A percentile compares a stretch with the other conserved stretches of the same genome.
These are phyloP conservation scores for Leptonema lineaticorne DNA, from an alignment of 1,140 invertebrate species.

Conservation along the genomic window DNA sequence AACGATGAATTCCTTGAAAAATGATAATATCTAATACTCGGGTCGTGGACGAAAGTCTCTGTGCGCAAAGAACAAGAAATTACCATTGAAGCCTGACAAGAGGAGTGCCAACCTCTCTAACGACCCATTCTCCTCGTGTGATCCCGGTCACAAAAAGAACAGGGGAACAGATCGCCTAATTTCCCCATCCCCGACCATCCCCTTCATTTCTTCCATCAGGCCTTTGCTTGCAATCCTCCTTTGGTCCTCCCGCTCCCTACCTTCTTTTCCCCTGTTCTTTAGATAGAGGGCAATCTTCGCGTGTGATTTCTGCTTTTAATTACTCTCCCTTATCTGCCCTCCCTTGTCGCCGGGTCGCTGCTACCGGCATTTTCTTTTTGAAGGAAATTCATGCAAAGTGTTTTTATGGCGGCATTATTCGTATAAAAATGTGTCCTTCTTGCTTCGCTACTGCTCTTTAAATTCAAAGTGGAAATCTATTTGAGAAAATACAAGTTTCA, in stretches of 20 bases:
- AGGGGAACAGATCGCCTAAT: constrained; percentile 38
- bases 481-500: not conserved
- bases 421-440: constrained; percentile 6
- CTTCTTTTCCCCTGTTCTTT: not conserved
- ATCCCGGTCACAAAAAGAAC: constrained; percentile 39
- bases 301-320: constrained; percentile 44
- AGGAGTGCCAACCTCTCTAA: constrained; percentile 36
- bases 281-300: constrained; percentile 41
- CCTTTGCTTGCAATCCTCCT: constrained; percentile 26
- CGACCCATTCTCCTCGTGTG: constrained; percentile 40
- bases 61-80: constrained; percentile 30
- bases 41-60: constrained; percentile 4
- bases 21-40: constrained; percentile 17
- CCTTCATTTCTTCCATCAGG: constrained; percentile 5
- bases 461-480: constrained; percentile 15
- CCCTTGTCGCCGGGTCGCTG: constrained; percentile 2
- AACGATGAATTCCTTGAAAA: not conserved
- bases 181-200: constrained; percentile 29
- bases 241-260: not conserved
- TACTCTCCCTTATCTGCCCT: constrained; percentile 41
- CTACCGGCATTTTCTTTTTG: constrained; percentile 26
- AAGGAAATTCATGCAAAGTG: constrained; percentile 27
- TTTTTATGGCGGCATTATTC: constrained; percentile 19
- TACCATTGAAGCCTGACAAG: constrained; percentile 32
- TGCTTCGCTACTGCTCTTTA: not conserved